A percentile compares a stretch with the other conserved stretches of the same genome.
Evolutionary conservation across 2,113 vertebrate genomes (phyloP).

Genomic region (Pristiophorus japonicus): DNA sequence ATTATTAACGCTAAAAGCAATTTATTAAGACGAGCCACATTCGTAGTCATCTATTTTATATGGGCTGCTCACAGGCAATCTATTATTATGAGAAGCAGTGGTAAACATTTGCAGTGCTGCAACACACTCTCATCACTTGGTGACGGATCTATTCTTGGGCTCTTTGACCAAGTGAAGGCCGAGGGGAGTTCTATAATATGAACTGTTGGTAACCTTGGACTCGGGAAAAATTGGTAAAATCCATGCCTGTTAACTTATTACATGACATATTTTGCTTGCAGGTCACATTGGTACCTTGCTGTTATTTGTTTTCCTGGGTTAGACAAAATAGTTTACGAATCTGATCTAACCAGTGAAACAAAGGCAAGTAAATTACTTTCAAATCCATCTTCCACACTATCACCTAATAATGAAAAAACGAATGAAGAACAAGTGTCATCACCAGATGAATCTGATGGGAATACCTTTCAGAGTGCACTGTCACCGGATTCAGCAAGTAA

Average conservation of each 20-base stretch:
- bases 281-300: conserved; percentile 93
- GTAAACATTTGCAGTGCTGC: neutral
- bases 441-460: neutral
- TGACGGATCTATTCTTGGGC: neutral
- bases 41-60: neutral
- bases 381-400: neutral
- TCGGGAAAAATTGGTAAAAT: neutral
- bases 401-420: neutral
- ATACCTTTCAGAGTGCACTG: neutral
- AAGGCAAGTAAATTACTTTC: neutral
- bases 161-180: neutral
- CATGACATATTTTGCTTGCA: conserved; percentile 45
- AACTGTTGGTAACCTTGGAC: neutral
- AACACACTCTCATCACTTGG: neutral
- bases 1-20: neutral
- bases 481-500: conserved; percentile 27
- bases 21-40: neutral
- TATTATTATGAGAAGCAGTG: neutral
- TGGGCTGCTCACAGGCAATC: neutral
- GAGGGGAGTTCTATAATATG: neutral
- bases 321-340: conserved; percentile 62
- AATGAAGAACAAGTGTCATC: neutral
- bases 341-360: conserved; percentile 43
- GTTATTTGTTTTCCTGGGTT: conserved; percentile 90
- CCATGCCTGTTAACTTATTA: neutral